Evolutionary conservation across 1,140 invertebrate genomes (phyloP).

Genomic region (Aphaenogaster ashmeadi): DNA sequence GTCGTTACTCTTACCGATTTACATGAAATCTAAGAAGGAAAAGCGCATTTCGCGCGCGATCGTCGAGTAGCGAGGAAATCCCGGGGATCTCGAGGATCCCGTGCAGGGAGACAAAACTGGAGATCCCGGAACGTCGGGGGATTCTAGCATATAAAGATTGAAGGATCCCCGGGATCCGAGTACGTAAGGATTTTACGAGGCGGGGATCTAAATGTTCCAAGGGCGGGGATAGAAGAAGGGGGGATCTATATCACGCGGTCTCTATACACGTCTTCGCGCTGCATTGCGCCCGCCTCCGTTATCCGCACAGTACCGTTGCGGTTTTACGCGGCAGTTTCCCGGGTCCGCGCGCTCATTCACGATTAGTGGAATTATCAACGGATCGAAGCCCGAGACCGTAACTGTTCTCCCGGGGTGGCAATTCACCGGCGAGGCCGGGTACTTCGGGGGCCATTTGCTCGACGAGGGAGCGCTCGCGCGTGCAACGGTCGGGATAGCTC

Average conservation of each 20-base stretch:
- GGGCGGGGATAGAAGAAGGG: background rate
- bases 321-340: conserved; percentile 56
- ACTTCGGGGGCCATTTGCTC: conserved; percentile 54
- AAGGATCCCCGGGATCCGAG: conserved; percentile 45
- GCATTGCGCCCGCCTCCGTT: conserved; percentile 2
- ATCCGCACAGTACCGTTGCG: conserved; percentile 28
- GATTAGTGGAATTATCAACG: conserved; percentile 64
- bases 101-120: conserved; percentile 40
- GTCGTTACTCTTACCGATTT: conserved; percentile 45
- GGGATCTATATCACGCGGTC: conserved; percentile 22
- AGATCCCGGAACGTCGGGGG: conserved; percentile 44
- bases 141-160: conserved; percentile 55
- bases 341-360: conserved; percentile 50
- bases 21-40: conserved; percentile 16
- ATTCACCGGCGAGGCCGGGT: conserved; percentile 35
- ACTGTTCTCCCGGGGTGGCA: conserved; percentile 55
- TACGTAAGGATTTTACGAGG: conserved; percentile 58
- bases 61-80: conserved; percentile 45
- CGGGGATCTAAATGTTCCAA: conserved; percentile 39
- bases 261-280: conserved; percentile 29
- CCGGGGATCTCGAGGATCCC: conserved; percentile 25
- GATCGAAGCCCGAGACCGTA: conserved; percentile 59
- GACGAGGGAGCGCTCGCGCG: background rate
- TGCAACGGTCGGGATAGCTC: conserved; percentile 15
- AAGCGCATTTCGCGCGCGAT: conserved; percentile 40